These are phyloP conservation scores for Scopus umbretta DNA, from an alignment of 2,113 vertebrate genomes.

Conservation along the genomic window DNA sequence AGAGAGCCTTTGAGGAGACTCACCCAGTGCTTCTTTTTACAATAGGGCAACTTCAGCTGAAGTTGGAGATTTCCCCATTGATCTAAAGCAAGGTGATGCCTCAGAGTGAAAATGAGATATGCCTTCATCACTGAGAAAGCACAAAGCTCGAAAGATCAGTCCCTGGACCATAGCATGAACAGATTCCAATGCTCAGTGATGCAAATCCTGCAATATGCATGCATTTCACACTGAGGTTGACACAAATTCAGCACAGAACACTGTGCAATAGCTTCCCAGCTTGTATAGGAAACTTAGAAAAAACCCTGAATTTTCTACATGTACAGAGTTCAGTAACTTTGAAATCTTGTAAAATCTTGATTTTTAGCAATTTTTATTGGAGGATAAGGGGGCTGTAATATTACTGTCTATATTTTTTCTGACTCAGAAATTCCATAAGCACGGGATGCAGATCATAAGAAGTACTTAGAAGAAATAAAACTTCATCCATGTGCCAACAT, in stretches of 20 bases:
- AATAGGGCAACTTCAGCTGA: fast-evolving
- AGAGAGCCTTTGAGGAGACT: background rate
- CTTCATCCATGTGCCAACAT: background rate
- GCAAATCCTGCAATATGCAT: background rate
- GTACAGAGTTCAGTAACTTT: background rate
- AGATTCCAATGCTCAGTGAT: background rate
- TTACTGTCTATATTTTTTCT: background rate
- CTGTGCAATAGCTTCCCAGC: background rate
- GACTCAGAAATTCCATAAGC: background rate
- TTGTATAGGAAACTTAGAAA: background rate
- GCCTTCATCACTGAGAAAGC: background rate
- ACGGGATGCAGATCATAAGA: background rate
- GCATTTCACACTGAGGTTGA: background rate
- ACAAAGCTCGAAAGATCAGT: background rate
- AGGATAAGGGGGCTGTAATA: fast-evolving
- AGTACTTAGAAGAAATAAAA: background rate
- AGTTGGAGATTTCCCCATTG: background rate
- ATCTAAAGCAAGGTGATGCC: background rate
- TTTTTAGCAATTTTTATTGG: background rate
- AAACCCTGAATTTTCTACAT: background rate
- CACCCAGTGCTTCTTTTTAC: background rate
- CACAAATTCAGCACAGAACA: background rate
- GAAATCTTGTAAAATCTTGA: background rate
- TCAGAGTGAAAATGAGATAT: background rate
- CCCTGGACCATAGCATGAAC: background rate